Evolutionary conservation across 2,888 invertebrate genomes (phyloP).

Genomic region (Metallyticus violacea): DNA sequence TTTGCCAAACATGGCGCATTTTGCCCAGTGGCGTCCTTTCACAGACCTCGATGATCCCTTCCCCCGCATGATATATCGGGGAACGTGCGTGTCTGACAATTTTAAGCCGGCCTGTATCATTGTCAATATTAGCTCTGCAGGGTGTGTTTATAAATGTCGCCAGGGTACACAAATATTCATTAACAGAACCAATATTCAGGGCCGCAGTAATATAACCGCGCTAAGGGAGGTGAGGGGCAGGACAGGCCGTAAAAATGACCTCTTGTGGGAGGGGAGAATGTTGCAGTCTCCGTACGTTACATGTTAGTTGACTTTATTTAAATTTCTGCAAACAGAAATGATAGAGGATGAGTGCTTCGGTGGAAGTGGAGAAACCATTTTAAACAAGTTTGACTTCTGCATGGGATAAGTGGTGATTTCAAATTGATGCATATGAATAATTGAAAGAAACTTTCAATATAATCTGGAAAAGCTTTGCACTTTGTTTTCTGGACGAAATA

Average conservation of each 20-base stretch:
- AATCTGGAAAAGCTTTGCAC: no score
- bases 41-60: neutral
- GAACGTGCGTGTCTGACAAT: neutral
- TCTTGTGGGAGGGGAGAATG: neutral
- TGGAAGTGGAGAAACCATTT: no score
- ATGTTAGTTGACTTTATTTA: no score
- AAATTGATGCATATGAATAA: no score
- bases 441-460: no score
- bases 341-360: no score
- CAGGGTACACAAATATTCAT: slow-evolving; percentile 9
- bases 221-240: neutral
- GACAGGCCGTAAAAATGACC: neutral
- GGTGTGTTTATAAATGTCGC: neutral
- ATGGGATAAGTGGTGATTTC: no score
- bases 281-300: neutral
- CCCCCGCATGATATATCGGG: neutral
- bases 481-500: no score
- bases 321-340: neutral
- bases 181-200: slow-evolving; percentile 4
- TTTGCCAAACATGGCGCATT: neutral
- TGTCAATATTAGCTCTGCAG: neutral
- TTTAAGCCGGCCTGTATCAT: neutral
- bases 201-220: neutral
- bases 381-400: no score
- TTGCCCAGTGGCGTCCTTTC: no score